Evolutionary conservation across 1,140 invertebrate genomes (phyloP).

Genomic region (Muscidifurax raptorellus): DNA sequence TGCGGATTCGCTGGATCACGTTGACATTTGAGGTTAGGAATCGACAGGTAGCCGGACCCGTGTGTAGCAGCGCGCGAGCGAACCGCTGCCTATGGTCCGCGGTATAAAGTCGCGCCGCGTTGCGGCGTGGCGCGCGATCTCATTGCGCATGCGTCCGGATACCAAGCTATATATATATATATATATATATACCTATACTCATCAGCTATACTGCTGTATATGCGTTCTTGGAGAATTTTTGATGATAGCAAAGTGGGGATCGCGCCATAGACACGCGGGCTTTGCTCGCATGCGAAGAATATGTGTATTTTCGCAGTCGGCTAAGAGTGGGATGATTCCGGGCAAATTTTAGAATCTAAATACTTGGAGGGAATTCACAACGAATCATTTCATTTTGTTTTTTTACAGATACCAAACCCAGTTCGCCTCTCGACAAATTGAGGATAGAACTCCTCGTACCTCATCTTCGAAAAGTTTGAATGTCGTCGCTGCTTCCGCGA

Average conservation of each 20-base stretch:
- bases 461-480: conserved; percentile 47
- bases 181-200: background rate
- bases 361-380: no score
- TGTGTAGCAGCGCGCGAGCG: conserved; percentile 45
- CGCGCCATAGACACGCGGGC: background rate
- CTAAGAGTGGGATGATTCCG: background rate
- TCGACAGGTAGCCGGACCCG: conserved; percentile 68
- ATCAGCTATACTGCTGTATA: background rate
- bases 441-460: no score
- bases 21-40: conserved; percentile 72
- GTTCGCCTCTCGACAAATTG: no score
- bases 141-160: conserved; percentile 59
- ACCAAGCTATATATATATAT: no score
- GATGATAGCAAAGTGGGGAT: background rate
- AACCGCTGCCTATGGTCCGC: background rate
- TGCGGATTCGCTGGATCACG: conserved; percentile 58
- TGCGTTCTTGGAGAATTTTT: background rate
- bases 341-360: no score
- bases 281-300: no score
- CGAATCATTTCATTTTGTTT: no score
- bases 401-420: no score
- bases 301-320: background rate
- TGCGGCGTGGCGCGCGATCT: background rate
- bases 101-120: background rate
- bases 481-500: background rate